Conservation (phyloP, 2,797 vertebrate genomes). For the Phoxinus dragarum region DNA sequence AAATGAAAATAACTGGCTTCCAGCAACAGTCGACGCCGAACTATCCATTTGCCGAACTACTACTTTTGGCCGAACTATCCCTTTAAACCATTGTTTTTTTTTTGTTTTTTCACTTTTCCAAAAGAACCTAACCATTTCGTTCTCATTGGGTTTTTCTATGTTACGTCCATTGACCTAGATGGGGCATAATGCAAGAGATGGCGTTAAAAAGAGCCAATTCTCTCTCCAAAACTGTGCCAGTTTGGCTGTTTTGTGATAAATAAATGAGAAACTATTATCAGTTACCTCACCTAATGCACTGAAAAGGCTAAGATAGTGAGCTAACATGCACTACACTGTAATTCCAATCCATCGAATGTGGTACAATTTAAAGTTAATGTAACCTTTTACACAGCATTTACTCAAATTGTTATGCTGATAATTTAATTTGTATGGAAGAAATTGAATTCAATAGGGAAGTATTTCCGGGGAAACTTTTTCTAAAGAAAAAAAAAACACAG, state of each 20-base stretch:
- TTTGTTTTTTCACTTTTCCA: too few species aligned
- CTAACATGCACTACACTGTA: neutral
- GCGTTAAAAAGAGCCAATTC: neutral
- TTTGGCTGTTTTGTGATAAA: neutral
- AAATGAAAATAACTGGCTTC: too few species aligned
- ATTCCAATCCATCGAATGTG: neutral
- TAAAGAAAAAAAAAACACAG: too few species aligned
- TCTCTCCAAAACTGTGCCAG: neutral
- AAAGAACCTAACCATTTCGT: too few species aligned
- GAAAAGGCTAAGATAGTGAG: neutral
- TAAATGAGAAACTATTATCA: neutral
- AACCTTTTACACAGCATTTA: neutral
- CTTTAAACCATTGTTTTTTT: too few species aligned
- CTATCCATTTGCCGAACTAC: too few species aligned
- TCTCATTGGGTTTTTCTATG: too few species aligned
- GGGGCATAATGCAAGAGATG: too few species aligned
- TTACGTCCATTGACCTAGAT: too few species aligned
- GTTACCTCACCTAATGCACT: neutral
- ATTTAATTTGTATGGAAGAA: neutral
- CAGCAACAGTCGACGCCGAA: too few species aligned
- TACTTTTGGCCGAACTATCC: too few species aligned
- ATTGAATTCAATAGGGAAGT: neutral
- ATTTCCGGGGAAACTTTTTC: too few species aligned
- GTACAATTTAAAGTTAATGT: neutral
- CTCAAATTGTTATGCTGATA: neutral